phyloP scores from a whole-genome alignment of 1,140 invertebrate species.

The Procambarus virginalis region DNA sequence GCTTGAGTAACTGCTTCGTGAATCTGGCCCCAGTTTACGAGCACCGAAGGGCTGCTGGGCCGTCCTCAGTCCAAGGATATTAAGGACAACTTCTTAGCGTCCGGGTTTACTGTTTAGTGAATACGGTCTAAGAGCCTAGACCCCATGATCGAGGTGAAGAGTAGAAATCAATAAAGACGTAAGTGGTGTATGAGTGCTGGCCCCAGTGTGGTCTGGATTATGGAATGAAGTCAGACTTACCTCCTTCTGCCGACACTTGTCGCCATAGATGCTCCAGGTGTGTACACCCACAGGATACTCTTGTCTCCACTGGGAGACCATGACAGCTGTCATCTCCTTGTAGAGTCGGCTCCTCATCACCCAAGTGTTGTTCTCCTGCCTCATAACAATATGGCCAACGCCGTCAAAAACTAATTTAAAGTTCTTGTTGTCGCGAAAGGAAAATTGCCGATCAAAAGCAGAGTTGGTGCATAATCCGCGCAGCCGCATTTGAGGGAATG shows the following conservation, averaged over 20 bases:
- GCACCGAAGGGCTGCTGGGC: too few species aligned
- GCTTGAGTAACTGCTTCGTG: too few species aligned
- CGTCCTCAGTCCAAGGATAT: too few species aligned
- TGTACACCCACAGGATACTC: conserved; percentile 49
- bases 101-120: too few species aligned
- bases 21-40: too few species aligned
- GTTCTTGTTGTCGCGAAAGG: conserved; percentile 36
- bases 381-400: conserved; percentile 18
- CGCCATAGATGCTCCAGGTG: conserved; percentile 34
- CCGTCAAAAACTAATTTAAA: conserved; percentile 38
- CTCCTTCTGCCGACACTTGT: conserved; percentile 34
- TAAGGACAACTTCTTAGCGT: too few species aligned
- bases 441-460: conserved; percentile 18
- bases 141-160: too few species aligned
- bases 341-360: conserved; percentile 44
- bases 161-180: too few species aligned
- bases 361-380: conserved; percentile 8
- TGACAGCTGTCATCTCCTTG: conserved; percentile 2
- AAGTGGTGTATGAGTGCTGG: too few species aligned
- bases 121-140: too few species aligned
- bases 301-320: conserved; percentile 16
- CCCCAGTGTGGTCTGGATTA: too few species aligned
- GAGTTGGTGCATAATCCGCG: conserved; percentile 43
- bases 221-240: conserved; percentile 1
- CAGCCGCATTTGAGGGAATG: conserved; percentile 34